Percentiles rank a stretch among this genome's conserved stretches.
These are phyloP conservation scores for Gorsachius magnificus DNA, from an alignment of 2,797 vertebrate genomes.

Conservation along the genomic window DNA sequence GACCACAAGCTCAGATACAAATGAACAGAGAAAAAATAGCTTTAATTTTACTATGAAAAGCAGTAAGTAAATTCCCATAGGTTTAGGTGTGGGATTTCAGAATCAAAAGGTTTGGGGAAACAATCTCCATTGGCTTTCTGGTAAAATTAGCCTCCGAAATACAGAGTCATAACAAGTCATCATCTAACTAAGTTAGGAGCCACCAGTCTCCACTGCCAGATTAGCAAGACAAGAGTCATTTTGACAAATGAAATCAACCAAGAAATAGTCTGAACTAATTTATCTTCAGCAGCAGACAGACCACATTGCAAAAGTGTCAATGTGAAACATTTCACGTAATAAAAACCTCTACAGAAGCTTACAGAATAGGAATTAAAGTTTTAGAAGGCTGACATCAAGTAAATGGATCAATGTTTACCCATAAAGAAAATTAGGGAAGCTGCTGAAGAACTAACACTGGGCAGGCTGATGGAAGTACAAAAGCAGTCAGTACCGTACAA, in stretches of 20 bases:
- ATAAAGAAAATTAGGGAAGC: background rate
- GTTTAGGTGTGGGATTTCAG: background rate
- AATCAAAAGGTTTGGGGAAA: background rate
- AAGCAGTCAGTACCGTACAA: background rate
- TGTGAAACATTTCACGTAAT: background rate
- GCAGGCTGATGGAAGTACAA: background rate
- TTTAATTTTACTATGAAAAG: background rate
- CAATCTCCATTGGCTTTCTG: background rate
- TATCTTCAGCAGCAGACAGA: background rate
- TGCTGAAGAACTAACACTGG: background rate
- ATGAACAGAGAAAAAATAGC: background rate
- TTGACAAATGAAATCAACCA: background rate
- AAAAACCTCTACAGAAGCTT: background rate
- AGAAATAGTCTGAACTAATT: background rate
- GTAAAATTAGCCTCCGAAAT: background rate
- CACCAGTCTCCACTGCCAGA: background rate
- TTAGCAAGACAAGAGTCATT: background rate
- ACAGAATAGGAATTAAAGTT: background rate
- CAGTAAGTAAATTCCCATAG: background rate
- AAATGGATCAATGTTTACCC: background rate
- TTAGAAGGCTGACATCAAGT: background rate
- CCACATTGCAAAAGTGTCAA: background rate
- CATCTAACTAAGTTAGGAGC: background rate
- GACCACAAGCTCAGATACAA: background rate
- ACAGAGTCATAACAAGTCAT: background rate